Conservation (phyloP, 2,113 vertebrate species). For the Probosciger aterrimus region DNA sequence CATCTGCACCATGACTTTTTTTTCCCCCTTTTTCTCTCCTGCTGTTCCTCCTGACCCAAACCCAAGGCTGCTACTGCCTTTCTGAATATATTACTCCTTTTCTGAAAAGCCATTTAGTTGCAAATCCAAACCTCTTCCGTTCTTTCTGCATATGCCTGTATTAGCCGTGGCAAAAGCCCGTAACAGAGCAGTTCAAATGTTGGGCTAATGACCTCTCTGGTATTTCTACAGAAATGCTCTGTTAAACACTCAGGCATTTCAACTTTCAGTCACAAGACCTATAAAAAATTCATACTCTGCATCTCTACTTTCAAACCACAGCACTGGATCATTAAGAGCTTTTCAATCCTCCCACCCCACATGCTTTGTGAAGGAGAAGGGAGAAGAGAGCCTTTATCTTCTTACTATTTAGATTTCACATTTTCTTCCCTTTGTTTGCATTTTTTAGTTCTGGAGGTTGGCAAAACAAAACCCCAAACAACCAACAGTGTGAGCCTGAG, state of each 20-base stretch:
- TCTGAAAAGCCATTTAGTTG: constrained; percentile 30
- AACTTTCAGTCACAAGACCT: constrained; percentile 46
- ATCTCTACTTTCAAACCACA: constrained; percentile 58
- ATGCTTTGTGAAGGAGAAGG: background rate
- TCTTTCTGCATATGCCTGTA: background rate
- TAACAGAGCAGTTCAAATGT: constrained; percentile 1
- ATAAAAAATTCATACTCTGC: constrained; percentile 64
- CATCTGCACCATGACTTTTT: background rate
- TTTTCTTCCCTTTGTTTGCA: background rate
- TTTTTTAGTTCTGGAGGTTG: background rate
- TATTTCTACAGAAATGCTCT: constrained; percentile 26
- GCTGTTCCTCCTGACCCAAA: constrained; percentile 7
- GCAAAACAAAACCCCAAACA: background rate
- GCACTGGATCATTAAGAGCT: constrained; percentile 40
- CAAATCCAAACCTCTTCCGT: constrained; percentile 32
- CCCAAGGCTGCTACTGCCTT: background rate
- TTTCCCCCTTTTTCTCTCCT: background rate
- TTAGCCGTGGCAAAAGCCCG: background rate
- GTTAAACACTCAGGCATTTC: constrained; percentile 55
- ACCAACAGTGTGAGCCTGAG: background rate
- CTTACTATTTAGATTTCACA: background rate
- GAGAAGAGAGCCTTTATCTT: background rate
- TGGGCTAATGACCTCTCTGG: constrained; percentile 30
- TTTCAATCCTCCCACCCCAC: constrained; percentile 30
- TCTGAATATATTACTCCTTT: background rate